Evolutionary conservation across 2,888 invertebrate genomes (phyloP), one percentile per base, ranked within the genome.

Genomic region (Epirrita christyi): DNA sequence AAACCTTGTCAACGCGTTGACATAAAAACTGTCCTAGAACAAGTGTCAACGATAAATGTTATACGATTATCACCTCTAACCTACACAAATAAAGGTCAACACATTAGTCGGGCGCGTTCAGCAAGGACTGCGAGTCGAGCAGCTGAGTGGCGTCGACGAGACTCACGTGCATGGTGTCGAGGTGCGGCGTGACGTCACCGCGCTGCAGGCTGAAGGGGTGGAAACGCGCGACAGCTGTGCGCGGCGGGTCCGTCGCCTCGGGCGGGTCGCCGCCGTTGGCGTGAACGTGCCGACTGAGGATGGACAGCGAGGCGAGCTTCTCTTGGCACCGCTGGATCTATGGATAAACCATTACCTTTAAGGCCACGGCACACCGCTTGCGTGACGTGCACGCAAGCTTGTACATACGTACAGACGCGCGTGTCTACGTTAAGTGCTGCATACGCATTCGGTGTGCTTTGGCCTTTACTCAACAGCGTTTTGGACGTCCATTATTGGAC

Each of bases 51-150:
- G 4, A 21, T 21, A 21, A 21, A 2, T 21, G 21, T 4, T 21
- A 21, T 32, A 32, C 32, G 9, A 32, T 32, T 32, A 32, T 32
- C 32, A 9, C 32, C 32, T 32, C 32, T 32, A 32, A 9, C 32
- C 32, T 0, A 2, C 32, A 32, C 9, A 7, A 32, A 21, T 32
- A 7, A 32, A 32, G 8, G 8, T 21, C 32, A 32, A 21, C 2
- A 32, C 8, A 32, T 55, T 49, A 52, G 11, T 95, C 95, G 9
- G 94, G 94, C 43, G 94, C 94, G 70, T 95, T 95, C 44, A 95
- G 86, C 50, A 95, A 85, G 14, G 95, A 95, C 76, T 95, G 95
- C 3, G 95, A 94, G 80, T 96, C 96, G 56, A 95, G 82, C 49
- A 94, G 89, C 66, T 93, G 94, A 52, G 93, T 93, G 32, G 93